phyloP scores from a whole-genome alignment of 1,140 invertebrate genomes.

The Leucophenga varia region DNA sequence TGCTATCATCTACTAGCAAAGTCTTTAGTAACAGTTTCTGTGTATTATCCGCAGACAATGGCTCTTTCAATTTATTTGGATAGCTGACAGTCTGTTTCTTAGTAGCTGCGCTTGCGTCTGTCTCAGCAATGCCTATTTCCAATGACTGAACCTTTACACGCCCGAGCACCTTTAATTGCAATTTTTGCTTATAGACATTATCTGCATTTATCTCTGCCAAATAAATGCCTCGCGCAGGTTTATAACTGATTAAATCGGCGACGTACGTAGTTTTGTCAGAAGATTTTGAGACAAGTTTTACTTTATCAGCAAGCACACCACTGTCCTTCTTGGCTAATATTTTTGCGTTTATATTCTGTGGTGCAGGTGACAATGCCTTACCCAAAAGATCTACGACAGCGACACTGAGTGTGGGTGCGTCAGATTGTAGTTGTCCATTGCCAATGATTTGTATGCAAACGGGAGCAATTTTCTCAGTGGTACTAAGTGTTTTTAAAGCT shows the following conservation, averaged over 20 bases:
- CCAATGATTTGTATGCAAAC: constrained; percentile 77
- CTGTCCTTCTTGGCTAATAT: constrained; percentile 40
- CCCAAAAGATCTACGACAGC: constrained; percentile 86
- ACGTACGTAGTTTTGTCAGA: constrained; percentile 71
- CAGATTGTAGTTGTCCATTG: constrained; percentile 70
- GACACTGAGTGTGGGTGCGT: constrained; percentile 72
- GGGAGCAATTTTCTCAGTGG: constrained; percentile 58
- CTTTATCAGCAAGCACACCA: constrained; percentile 38
- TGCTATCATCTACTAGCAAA: constrained; percentile 72
- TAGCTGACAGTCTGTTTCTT: constrained; percentile 74
- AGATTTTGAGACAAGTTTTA: constrained; percentile 38
- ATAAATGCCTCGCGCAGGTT: constrained; percentile 82
- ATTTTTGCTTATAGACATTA: constrained; percentile 63
- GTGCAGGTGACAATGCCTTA: constrained; percentile 61
- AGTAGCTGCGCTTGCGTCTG: constrained; percentile 80
- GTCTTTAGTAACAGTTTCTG: constrained; percentile 88
- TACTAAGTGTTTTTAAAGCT: constrained; percentile 64
- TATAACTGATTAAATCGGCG: constrained; percentile 77
- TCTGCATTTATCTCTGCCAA: constrained; percentile 75
- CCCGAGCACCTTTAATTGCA: constrained; percentile 74
- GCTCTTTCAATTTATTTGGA: constrained; percentile 69
- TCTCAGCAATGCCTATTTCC: constrained; percentile 87
- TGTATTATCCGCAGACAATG: constrained; percentile 80
- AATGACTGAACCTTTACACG: constrained; percentile 74
- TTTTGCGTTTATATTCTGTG: constrained; percentile 35